phyloP scores from a whole-genome alignment of 2,113 vertebrate species.

The Crotalus helleri region DNA sequence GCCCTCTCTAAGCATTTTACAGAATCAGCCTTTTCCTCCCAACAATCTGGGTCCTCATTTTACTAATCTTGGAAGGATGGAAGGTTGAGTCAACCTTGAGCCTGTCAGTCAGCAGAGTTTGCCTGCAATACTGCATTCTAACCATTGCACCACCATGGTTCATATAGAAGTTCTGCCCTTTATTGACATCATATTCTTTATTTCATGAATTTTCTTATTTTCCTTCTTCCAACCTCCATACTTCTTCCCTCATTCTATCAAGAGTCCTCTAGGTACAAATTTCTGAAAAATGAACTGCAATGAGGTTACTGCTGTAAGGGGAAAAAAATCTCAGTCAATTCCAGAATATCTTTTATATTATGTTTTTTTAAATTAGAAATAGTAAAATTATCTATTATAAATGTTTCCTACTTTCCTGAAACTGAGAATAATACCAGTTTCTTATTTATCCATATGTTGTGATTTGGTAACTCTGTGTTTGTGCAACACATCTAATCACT shows the following conservation, averaged over 20 bases:
- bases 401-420: neutral
- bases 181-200: neutral
- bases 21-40: neutral
- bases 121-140: neutral
- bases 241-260: neutral
- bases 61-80: too few relatives aligned
- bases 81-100: too few relatives aligned
- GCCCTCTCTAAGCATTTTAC: neutral
- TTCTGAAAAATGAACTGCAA: neutral
- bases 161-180: neutral
- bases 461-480: neutral
- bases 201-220: neutral
- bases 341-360: neutral
- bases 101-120: neutral
- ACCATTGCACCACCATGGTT: neutral
- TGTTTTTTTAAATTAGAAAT: neutral
- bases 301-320: neutral
- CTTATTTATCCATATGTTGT: neutral
- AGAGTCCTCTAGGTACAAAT: neutral
- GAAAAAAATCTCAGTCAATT: neutral
- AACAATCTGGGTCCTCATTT: neutral
- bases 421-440: neutral
- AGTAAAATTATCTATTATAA: neutral
- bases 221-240: neutral
- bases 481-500: neutral